Base-by-base conservation (phyloP, 2,113 vertebrate species). In the Myxocyprinus asiaticus region DNA sequence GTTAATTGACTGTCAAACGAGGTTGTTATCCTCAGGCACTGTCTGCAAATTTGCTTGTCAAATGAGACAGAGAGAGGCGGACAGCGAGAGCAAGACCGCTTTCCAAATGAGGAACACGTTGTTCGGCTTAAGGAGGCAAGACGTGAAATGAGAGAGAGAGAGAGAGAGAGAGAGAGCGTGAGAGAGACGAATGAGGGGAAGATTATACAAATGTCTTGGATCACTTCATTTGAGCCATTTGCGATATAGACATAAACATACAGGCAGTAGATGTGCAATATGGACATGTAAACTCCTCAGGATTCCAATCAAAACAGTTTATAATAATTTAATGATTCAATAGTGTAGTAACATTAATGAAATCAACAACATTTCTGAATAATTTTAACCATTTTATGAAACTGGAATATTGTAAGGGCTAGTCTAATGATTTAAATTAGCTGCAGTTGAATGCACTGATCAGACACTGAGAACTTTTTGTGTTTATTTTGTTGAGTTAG, bases 1-100 rank as follows among this genome's bases (percentile, higher is more conserved):
- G 97, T 99, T 99, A 99, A 99, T 99, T 99, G 98, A 99, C 97
- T 99, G 98, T 99, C 97, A 98, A 98, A 99, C 96, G 98, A 98
- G 97, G 96, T 98, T 98, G 96, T 97, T 99, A 98, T 98, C 98
- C 98, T 92, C 94, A 91, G 96, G 98, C 97, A 95, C 95, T 97
- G 97, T 98, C 97, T 98, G 97, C 95, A 98, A 98, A 98, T 99
- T 98, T 99, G 98, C 96, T 97, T 99, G 96, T 99, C 98, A 99
- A 98, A 99, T 98, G 96, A 99, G 96, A 99, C 97, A 98, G 96
- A 97, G 95, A 96, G 94, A 93, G 91, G 91, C 22, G 3, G 82
- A 84, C 80, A 84, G 81, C 63, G 78, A 80, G 80, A 80, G 78
- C 80, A 84, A 82, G 82, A 73, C 79, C 85, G 89, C 88, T 92